A percentile compares a stretch with the other conserved stretches of the same genome.
Evolutionary conservation across 2,113 vertebrate species (phyloP).

Genomic region (Pelmatolapia mariae): DNA sequence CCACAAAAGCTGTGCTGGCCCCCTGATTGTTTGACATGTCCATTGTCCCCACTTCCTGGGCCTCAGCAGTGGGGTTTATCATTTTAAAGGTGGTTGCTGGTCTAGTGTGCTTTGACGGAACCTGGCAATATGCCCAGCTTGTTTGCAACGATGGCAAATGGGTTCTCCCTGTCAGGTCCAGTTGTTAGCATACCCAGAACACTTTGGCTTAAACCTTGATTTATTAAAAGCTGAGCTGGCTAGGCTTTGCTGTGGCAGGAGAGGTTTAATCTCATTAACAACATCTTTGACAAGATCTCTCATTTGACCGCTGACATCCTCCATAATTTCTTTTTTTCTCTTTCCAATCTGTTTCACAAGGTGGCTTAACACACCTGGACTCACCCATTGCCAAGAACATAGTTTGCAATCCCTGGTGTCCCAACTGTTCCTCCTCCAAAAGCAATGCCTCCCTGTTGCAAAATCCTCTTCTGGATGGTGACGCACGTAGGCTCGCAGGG

Average conservation of each 20-base stretch:
- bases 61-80: background rate
- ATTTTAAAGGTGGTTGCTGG: background rate
- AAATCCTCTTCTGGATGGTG: background rate
- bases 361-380: background rate
- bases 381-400: background rate
- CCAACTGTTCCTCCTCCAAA: background rate
- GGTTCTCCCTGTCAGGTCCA: background rate
- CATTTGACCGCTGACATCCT: background rate
- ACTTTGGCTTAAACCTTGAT: too few relatives aligned
- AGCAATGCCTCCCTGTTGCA: background rate
- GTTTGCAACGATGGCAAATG: background rate
- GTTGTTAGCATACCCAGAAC: background rate
- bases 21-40: background rate
- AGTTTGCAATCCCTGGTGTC: background rate
- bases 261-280: background rate
- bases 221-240: too few relatives aligned
- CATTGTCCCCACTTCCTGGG: background rate
- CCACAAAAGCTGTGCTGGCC: background rate
- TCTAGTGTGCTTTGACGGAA: background rate
- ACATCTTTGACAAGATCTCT: background rate
- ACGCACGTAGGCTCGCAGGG: background rate
- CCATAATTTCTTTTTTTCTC: background rate
- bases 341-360: background rate
- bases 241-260: background rate
- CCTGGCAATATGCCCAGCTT: background rate